Percentiles rank a stretch among this genome's conserved stretches.
These are phyloP conservation scores for Stomorhina lunata DNA, from an alignment of 2,888 invertebrate species.

Conservation along the genomic window DNA sequence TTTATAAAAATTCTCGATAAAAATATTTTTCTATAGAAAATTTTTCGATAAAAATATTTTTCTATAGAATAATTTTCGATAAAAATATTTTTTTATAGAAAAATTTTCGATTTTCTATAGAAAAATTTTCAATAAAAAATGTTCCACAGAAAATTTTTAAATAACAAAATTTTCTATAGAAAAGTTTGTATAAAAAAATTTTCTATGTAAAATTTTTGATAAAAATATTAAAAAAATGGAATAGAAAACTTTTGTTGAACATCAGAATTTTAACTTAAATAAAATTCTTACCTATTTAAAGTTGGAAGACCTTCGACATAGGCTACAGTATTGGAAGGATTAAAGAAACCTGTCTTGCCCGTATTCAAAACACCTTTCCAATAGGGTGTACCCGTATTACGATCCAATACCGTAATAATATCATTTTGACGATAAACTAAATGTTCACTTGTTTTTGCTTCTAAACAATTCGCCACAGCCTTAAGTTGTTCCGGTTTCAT, in stretches of 20 bases:
- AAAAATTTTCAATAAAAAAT: no score
- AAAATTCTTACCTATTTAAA: constrained; percentile 75
- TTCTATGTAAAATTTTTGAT: background rate
- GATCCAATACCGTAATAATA: constrained; percentile 94
- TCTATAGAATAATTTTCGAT: background rate
- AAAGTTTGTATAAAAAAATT: background rate
- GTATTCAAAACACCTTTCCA: constrained; percentile 96
- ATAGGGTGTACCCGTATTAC: constrained; percentile 85
- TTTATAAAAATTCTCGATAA: background rate
- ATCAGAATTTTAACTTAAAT: no score
- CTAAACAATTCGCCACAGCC: constrained; percentile 83
- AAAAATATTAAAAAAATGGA: background rate
- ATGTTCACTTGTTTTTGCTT: constrained; percentile 84
- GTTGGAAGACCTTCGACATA: constrained; percentile 84
- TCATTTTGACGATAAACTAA: constrained; percentile 93
- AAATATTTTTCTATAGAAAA: no score
- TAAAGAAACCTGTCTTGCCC: constrained; percentile 96
- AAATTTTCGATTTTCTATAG: no score
- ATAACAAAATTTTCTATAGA: background rate
- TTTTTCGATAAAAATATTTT: no score
- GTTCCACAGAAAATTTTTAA: no score
- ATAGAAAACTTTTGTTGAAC: no score
- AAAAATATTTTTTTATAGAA: background rate
- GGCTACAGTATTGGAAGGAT: constrained; percentile 93
- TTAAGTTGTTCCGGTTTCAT: constrained; percentile 96